Conservation (phyloP, 2,888 invertebrate species). For the Caenorhabditis becei region DNA sequence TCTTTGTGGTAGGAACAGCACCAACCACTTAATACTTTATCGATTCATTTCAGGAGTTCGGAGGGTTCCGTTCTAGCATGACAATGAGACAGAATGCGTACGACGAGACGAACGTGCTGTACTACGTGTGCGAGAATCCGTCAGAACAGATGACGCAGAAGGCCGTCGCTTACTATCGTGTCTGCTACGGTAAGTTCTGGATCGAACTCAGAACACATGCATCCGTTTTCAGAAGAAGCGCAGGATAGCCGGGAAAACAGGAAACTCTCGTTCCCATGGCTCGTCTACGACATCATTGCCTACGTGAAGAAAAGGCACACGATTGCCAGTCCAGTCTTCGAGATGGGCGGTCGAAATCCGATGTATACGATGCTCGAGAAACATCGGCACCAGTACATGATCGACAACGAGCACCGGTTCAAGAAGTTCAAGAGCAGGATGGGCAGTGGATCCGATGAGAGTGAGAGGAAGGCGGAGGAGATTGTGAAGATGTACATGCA, state of each 20-base stretch:
- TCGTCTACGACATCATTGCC: conserved; percentile 73
- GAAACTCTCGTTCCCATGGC: conserved; percentile 77
- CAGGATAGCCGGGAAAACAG: conserved; percentile 36
- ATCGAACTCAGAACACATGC: too few species aligned
- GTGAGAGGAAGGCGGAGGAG: not conserved
- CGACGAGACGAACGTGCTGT: conserved; percentile 38
- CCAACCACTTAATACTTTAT: too few species aligned
- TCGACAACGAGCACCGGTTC: conserved; percentile 4
- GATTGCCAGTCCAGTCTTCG: not conserved
- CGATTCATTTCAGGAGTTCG: too few species aligned
- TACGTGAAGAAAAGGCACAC: conserved; percentile 43
- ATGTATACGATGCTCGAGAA: conserved; percentile 26
- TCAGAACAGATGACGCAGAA: conserved; percentile 56
- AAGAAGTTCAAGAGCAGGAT: not conserved
- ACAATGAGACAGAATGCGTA: not conserved
- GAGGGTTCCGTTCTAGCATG: not conserved
- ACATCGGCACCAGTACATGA: conserved; percentile 25
- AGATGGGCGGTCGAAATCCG: conserved; percentile 16
- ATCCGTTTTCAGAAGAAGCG: conserved; percentile 43
- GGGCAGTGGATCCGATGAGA: not conserved
- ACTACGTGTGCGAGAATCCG: conserved; percentile 46
- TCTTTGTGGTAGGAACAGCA: too few species aligned
- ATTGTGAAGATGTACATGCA: conserved; percentile 19
- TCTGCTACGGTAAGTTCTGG: conserved; percentile 63
- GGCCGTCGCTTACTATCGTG: conserved; percentile 72